Base-by-base conservation (phyloP, 2,113 vertebrate genomes). In the Athene cunicularia region DNA sequence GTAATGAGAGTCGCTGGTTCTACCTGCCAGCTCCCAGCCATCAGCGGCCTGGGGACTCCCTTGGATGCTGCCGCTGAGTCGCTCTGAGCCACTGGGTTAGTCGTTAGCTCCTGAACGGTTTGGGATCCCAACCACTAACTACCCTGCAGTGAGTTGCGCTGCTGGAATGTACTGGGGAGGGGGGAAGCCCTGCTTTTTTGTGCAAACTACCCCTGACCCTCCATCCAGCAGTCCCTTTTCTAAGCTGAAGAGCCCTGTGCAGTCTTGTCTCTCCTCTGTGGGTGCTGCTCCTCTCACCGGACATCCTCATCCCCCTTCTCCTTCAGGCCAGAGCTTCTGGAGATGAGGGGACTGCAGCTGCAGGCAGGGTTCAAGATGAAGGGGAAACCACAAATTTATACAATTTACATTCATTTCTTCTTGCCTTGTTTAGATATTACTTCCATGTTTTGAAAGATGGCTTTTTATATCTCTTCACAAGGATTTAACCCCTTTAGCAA, bases 341-440 rank as follows among this genome's bases (percentile, higher is more conserved):
- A 75, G 83, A 21, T 0, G 0, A 75, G 23, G 58, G 49, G 39
- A 7, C 47, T 2, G 0, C 93, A 95, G 93, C 94, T 96, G 95
- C 80, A 91, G 45, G 45, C 92, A 49, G 67, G 59, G 75, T 33
- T 86, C 49, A 53, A 35, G 63, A 80, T 70, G 91, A 79, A 91
- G 80, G 81, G 87, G 84, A 96, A 96, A 56, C 66, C 70, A 60
- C 77, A 68, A 10, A 72, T 80, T 82, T 93, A 93, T 68, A 91
- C 95, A 93, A n/a, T 91, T 95, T 81, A 95, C 58, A 7, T 89
- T 75, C 80, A 80, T 96, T 93, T 91, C 70, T 90, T 19, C 87
- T 94, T 24, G 74, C 39, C 47, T 87, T 93, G 93, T 95, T 96
- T 94, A 91, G 87, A 58, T 82, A 35, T 5, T 52, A 18, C 83